Conservation (phyloP, 1,140 invertebrate species). For the Drosophila orena region DNA sequence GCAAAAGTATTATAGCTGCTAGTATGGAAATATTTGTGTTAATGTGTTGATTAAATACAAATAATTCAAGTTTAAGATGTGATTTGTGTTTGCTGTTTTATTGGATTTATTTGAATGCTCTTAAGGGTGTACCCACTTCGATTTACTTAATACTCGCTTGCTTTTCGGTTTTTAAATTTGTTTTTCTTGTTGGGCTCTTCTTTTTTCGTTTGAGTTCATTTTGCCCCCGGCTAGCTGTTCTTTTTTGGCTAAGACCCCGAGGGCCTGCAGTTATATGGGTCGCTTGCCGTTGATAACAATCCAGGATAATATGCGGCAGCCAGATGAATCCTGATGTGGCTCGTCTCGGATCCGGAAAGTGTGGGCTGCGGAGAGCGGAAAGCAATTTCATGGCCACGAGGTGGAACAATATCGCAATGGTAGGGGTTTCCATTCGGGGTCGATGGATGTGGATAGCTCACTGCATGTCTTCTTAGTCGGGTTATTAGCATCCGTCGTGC, state of each 20-base stretch:
- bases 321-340: slow-evolving; percentile 36
- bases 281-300: slow-evolving; percentile 74
- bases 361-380: slow-evolving; percentile 38
- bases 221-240: slow-evolving; percentile 45
- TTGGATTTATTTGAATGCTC: background rate
- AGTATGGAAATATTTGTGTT: too few species aligned
- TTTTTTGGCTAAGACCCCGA: slow-evolving; percentile 35
- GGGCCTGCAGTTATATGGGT: slow-evolving; percentile 73
- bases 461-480: slow-evolving; percentile 13
- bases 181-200: slow-evolving; percentile 46
- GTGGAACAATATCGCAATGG: slow-evolving; percentile 55
- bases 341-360: slow-evolving; percentile 3
- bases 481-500: slow-evolving; percentile 21
- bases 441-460: slow-evolving; percentile 2
- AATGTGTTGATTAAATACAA: too few species aligned
- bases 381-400: slow-evolving; percentile 75
- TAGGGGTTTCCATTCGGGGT: slow-evolving; percentile 1
- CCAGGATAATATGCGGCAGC: slow-evolving; percentile 55
- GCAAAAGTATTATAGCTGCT: too few species aligned
- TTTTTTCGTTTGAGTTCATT: slow-evolving; percentile 72
- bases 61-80: too few species aligned
- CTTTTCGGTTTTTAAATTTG: slow-evolving; percentile 54
- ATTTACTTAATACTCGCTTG: accelerated
- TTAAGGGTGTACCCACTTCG: slow-evolving; percentile 5
- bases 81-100: too few species aligned